A percentile compares a stretch with the other conserved stretches of the same genome.
phyloP scores from a whole-genome alignment of 2,888 invertebrate genomes.

The Plemyria rubiginata region DNA sequence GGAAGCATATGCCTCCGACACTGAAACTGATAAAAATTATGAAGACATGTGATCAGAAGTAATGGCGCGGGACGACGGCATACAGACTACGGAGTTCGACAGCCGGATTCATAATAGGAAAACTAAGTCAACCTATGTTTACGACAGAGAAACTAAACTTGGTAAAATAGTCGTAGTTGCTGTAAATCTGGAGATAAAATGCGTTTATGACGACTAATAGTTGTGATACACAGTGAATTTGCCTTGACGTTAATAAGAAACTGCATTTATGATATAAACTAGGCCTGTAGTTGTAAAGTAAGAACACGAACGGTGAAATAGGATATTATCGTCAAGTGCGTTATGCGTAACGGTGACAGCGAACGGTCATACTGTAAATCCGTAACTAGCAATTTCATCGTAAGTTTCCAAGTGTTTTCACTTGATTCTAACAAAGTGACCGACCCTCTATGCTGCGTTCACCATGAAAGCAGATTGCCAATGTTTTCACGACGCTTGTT shows the following conservation, averaged over 20 bases:
- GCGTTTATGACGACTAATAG: conserved; percentile 8
- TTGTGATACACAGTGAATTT: conserved; percentile 3
- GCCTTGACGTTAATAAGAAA: conserved; percentile 12
- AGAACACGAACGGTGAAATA: conserved; percentile 52
- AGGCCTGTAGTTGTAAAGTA: conserved; percentile 39
- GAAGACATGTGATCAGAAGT: neutral
- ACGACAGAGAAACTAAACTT: neutral
- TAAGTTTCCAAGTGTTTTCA: conserved; percentile 75
- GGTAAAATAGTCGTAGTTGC: neutral
- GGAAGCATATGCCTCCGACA: neutral
- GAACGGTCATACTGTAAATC: conserved; percentile 56
- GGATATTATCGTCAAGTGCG: conserved; percentile 52
- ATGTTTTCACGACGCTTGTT: neutral
- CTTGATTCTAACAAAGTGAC: conserved; percentile 75
- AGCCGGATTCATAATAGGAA: neutral
- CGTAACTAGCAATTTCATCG: conserved; percentile 68
- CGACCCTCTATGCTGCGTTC: conserved; percentile 45
- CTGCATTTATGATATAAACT: conserved; percentile 21
- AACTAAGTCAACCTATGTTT: neutral
- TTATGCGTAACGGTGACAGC: conserved; percentile 55
- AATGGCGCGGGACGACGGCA: neutral
- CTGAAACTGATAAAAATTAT: neutral
- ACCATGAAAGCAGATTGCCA: conserved; percentile 10
- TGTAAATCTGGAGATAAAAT: conserved; percentile 3
- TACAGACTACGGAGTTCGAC: neutral